Conservation (phyloP, 2,797 vertebrate genomes). For the Pristis pectinata region DNA sequence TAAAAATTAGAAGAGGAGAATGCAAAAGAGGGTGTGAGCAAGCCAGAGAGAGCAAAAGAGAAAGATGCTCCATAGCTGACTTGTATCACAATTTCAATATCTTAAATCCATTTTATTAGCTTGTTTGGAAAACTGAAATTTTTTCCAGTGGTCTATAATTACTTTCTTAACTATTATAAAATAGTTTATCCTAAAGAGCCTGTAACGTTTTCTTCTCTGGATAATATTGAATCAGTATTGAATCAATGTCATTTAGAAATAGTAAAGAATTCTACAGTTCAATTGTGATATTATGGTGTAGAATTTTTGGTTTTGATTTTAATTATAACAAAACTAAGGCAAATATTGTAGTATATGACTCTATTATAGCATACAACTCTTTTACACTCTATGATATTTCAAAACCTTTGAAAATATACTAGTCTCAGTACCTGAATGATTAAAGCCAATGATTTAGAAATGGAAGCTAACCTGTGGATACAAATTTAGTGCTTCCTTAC, state of each 20-base stretch:
- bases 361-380: too few relatives aligned
- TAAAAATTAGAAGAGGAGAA: not conserved
- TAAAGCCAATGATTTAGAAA: not conserved
- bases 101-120: not conserved
- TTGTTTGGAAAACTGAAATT: not conserved
- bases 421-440: not conserved
- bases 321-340: not conserved
- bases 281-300: not conserved
- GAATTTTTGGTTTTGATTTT: not conserved
- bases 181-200: not conserved
- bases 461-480: not conserved
- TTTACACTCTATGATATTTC: not conserved
- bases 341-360: not conserved
- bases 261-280: not conserved
- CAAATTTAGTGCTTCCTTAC: not conserved
- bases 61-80: not conserved
- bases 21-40: not conserved
- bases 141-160: not conserved
- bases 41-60: not conserved
- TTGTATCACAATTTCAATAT: not conserved
- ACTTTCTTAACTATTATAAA: not conserved
- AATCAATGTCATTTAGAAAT: not conserved
- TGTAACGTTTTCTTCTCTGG: not conserved
- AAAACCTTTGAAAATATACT: not conserved
- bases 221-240: not conserved